Conservation (phyloP, 64 coral and sea anemone genomes). For the Dendrophyllia cribrosa region DNA sequence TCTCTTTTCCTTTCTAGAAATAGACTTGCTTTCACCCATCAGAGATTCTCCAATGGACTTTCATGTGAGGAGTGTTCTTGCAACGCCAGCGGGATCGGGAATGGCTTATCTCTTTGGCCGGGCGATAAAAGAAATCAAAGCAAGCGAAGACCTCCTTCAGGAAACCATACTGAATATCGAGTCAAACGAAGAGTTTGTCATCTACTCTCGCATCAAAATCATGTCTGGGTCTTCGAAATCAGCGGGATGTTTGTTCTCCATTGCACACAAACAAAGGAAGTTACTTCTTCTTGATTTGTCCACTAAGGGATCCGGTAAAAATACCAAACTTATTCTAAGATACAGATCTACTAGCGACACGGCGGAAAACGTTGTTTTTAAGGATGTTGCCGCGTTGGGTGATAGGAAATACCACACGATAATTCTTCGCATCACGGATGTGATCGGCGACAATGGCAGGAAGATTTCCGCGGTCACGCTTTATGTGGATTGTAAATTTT, state of each 20-base stretch:
- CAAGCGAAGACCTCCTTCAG: constrained; percentile 31
- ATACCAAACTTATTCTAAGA: constrained; percentile 54
- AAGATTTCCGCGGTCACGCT: constrained; percentile 62
- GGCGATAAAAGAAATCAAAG: not conserved
- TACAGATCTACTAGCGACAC: constrained; percentile 71
- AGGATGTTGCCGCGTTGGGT: constrained; percentile 55
- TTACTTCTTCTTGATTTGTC: constrained; percentile 57
- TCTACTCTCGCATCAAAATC: not conserved
- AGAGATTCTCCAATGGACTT: not conserved
- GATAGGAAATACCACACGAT: constrained; percentile 68
- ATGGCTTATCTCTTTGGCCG: constrained; percentile 12
- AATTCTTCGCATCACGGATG: constrained; percentile 58
- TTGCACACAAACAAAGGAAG: constrained; percentile 63
- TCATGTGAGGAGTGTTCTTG: not conserved
- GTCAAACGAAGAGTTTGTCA: constrained; percentile 39
- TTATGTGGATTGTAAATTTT: constrained; percentile 83
- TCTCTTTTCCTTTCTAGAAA: not conserved
- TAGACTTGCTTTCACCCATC: constrained; percentile 3
- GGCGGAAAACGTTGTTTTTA: constrained; percentile 35
- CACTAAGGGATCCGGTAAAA: constrained; percentile 27
- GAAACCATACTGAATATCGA: constrained; percentile 49
- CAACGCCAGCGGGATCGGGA: not conserved
- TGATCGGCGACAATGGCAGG: constrained; percentile 47
- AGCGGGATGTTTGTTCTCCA: constrained; percentile 74
- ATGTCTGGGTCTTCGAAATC: not conserved